These are phyloP conservation scores for Ptychochromis oligacanthus DNA, from an alignment of 2,113 vertebrate genomes.

Conservation along the genomic window DNA sequence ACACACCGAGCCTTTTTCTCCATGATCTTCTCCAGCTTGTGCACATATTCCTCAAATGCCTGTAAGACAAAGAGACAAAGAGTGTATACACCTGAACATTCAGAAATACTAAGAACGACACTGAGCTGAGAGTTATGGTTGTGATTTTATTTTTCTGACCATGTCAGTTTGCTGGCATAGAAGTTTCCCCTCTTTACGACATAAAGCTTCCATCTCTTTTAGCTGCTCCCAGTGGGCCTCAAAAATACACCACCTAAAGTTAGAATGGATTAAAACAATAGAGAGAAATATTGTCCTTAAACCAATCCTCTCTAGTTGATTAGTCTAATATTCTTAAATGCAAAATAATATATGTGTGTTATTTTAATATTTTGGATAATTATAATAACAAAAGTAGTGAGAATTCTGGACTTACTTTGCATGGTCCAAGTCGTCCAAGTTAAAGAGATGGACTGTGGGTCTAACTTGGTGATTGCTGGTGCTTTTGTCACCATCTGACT, in stretches of 20 bases:
- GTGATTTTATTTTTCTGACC: conserved; percentile 74
- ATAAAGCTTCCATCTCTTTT: conserved; percentile 84
- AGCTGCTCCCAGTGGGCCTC: conserved; percentile 83
- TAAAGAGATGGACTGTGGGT: conserved; percentile 7
- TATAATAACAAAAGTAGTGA: neutral
- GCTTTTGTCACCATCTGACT: neutral
- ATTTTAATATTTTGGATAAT: neutral
- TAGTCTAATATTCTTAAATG: neutral
- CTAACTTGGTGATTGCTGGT: conserved; percentile 1
- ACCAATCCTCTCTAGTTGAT: neutral
- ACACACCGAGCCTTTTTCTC: conserved; percentile 83
- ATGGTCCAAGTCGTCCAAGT: conserved; percentile 13
- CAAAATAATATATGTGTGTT: neutral
- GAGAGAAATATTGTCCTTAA: neutral
- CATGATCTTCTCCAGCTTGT: conserved; percentile 85
- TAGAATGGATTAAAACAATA: conserved; percentile 2
- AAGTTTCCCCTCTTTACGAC: conserved; percentile 82
- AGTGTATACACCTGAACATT: neutral
- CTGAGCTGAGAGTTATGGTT: neutral
- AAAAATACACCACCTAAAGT: conserved; percentile 80
- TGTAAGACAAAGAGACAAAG: conserved; percentile 56
- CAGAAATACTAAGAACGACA: neutral
- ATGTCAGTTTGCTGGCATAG: conserved; percentile 79
- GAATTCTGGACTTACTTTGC: conserved; percentile 57
- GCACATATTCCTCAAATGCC: conserved; percentile 85